phyloP scores from a whole-genome alignment of 2,797 vertebrate genomes.

The Enteromius thamalakanensis region DNA sequence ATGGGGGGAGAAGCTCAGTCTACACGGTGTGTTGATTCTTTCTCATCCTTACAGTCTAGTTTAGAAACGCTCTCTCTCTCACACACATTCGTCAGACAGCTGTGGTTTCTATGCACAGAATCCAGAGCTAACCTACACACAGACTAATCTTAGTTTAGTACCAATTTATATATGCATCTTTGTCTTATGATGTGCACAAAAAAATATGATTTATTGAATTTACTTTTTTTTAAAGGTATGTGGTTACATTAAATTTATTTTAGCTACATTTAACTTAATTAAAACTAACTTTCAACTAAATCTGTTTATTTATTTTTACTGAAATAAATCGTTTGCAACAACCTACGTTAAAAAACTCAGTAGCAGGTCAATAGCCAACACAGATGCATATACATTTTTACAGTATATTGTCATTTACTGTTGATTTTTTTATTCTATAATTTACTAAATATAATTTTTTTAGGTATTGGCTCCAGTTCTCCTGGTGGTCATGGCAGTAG shows the following conservation, averaged over 20 bases:
- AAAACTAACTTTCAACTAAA: too few species aligned
- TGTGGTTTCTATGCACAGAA: slow-evolving; percentile 17
- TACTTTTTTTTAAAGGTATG: too few species aligned
- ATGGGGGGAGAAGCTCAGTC: neutral
- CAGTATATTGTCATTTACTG: neutral
- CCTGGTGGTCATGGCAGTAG: too few species aligned
- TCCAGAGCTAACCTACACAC: neutral
- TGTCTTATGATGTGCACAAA: neutral
- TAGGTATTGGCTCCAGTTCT: too few species aligned
- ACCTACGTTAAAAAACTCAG: too few species aligned
- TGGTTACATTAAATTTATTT: too few species aligned
- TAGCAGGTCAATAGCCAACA: neutral
- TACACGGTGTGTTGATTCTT: slow-evolving; percentile 24
- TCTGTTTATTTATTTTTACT: too few species aligned
- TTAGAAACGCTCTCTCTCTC: neutral
- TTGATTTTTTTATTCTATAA: neutral
- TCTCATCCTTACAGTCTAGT: neutral
- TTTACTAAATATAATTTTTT: too few species aligned
- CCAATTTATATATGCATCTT: neutral
- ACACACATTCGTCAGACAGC: neutral
- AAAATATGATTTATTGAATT: too few species aligned
- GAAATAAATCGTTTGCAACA: too few species aligned
- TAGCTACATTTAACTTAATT: too few species aligned
- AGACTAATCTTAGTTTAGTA: neutral
- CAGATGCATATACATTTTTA: neutral